phyloP scores from a whole-genome alignment of 2,888 invertebrate species.

The Volucella inflata region DNA sequence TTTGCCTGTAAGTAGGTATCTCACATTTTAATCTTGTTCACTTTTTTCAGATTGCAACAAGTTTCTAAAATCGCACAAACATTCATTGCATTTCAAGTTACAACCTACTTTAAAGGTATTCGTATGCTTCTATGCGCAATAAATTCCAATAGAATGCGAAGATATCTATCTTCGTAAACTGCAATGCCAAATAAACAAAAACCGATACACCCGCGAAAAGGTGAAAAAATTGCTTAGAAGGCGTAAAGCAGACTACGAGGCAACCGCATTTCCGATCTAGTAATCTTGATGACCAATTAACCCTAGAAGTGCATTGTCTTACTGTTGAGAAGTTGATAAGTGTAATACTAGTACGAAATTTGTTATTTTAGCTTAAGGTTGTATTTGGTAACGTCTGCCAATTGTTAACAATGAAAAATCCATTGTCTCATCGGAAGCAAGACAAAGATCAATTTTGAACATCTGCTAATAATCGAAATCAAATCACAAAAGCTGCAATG shows the following conservation, averaged over 20 bases:
- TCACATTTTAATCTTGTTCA: no score
- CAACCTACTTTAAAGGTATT: conserved; percentile 65
- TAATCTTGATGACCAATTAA: conserved; percentile 84
- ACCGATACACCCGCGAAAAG: conserved; percentile 47
- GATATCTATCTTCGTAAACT: conserved; percentile 64
- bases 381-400: conserved; percentile 21
- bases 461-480: conserved; percentile 28
- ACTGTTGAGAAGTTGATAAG: conserved; percentile 37
- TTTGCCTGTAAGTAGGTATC: no score
- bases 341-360: conserved; percentile 13
- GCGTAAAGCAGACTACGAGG: conserved; percentile 68
- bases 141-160: conserved; percentile 60
- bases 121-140: conserved; percentile 52
- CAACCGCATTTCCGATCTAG: conserved; percentile 83
- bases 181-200: conserved; percentile 64
- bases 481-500: conserved; percentile 37
- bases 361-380: neutral
- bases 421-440: conserved; percentile 65
- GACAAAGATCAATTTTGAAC: conserved; percentile 51
- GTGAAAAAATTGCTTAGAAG: conserved; percentile 49
- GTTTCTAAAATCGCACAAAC: conserved; percentile 11
- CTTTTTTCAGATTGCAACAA: no score
- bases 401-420: conserved; percentile 32
- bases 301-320: conserved; percentile 82
- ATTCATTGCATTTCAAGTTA: conserved; percentile 52